These are phyloP conservation scores for Ascidia mentula DNA, from an alignment of 23 tunicate species.

Conservation along the genomic window DNA sequence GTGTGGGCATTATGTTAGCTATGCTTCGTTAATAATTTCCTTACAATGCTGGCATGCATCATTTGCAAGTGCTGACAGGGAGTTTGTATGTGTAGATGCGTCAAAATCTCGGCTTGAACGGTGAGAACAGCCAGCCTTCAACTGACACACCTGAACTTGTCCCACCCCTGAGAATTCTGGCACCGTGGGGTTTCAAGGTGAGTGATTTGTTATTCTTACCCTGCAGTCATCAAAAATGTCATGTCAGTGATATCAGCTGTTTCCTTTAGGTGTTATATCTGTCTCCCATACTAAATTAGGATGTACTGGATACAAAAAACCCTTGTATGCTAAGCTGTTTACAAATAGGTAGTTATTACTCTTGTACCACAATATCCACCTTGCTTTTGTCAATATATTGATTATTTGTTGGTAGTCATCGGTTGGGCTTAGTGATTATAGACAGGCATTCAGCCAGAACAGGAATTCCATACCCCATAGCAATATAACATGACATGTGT, in stretches of 20 bases:
- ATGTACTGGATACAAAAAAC: not conserved
- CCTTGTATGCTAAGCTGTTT: not conserved
- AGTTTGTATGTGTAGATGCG: constrained; percentile 56
- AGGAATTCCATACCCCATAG: too few species aligned
- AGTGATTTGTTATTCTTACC: not conserved
- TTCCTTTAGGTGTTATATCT: too few species aligned
- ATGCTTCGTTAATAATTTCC: too few species aligned
- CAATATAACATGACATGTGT: too few species aligned
- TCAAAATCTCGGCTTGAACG: constrained; percentile 74
- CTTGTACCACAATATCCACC: too few species aligned
- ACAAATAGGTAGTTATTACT: not conserved
- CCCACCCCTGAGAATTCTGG: constrained; percentile 80
- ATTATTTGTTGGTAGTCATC: not conserved
- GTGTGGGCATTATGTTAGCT: too few species aligned
- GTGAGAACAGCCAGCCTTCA: constrained; percentile 24
- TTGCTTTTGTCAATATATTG: not conserved
- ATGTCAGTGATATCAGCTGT: not conserved
- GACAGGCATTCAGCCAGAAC: not conserved
- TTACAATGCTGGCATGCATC: too few species aligned
- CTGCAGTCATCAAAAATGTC: too few species aligned
- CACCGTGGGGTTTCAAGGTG: constrained; percentile 96
- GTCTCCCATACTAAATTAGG: not conserved
- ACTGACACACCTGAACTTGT: constrained; percentile 42
- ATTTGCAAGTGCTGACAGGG: not conserved
- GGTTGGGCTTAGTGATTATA: not conserved